phyloP scores from a whole-genome alignment of 2,797 vertebrate genomes.

The Novumbra hubbsi region DNA sequence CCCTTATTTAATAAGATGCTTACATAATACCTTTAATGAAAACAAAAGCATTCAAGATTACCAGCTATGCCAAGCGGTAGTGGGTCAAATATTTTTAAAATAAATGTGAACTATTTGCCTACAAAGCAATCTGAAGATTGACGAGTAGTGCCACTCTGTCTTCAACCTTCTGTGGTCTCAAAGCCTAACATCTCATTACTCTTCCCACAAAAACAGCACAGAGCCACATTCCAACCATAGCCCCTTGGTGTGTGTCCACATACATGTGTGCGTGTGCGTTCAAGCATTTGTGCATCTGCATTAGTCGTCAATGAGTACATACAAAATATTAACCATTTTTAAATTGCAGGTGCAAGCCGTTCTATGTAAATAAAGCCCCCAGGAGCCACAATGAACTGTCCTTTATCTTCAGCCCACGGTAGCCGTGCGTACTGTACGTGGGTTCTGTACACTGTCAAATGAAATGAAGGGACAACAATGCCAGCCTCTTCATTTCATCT shows the following conservation, averaged over 20 bases:
- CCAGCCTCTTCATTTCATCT: slow-evolving; percentile 61
- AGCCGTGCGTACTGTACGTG: slow-evolving; percentile 1
- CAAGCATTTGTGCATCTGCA: not conserved
- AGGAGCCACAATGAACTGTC: not conserved
- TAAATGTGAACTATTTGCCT: not conserved
- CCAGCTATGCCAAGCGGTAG: not conserved
- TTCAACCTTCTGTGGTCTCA: slow-evolving; percentile 5
- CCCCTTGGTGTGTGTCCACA: not conserved
- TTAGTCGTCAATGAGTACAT: not conserved
- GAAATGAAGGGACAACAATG: slow-evolving; percentile 23
- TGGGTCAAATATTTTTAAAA: not conserved
- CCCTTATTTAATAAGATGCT: not conserved
- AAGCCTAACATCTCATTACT: slow-evolving; percentile 1
- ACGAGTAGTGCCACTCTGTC: not conserved
- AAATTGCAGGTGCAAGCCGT: not conserved
- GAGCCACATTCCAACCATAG: slow-evolving; percentile 22
- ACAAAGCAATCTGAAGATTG: not conserved
- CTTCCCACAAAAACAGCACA: slow-evolving; percentile 1
- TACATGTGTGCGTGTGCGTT: not conserved
- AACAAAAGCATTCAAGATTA: not conserved
- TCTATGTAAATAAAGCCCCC: not conserved
- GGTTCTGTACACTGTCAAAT: slow-evolving; percentile 16
- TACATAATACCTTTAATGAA: not conserved
- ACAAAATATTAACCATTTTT: not conserved
- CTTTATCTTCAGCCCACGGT: not conserved